A percentile compares a stretch with the other conserved stretches of the same genome.
Evolutionary conservation across 2,888 invertebrate genomes (phyloP).

Genomic region (Gnatocerus cornutus): DNA sequence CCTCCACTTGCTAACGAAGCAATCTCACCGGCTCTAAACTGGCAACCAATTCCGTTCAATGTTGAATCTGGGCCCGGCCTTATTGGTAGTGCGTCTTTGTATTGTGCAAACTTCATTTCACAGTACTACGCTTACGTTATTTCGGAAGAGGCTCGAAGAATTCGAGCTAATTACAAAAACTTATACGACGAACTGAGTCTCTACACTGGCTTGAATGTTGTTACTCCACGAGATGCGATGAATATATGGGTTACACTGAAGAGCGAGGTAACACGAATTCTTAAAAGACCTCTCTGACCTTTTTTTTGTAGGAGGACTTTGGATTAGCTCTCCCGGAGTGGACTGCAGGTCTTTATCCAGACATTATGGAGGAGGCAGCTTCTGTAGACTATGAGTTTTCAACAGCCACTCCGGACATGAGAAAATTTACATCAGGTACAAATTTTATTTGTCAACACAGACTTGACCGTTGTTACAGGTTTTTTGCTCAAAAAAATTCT

Average conservation of each 20-base stretch:
- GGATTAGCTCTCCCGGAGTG: constrained; percentile 69
- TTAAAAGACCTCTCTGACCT: not conserved
- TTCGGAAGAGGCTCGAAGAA: constrained; percentile 24
- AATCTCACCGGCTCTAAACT: constrained; percentile 72
- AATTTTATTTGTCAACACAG: not conserved
- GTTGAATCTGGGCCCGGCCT: constrained; percentile 52
- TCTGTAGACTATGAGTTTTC: constrained; percentile 66
- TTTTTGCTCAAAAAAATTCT: constrained; percentile 64
- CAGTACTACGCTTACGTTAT: constrained; percentile 14
- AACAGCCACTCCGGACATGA: constrained; percentile 59
- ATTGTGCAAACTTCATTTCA: constrained; percentile 52
- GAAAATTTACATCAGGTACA: constrained; percentile 52
- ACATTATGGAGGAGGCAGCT: constrained; percentile 64
- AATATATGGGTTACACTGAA: constrained; percentile 38
- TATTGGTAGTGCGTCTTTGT: constrained; percentile 47
- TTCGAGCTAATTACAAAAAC: constrained; percentile 52
- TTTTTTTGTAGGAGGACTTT: constrained; percentile 59
- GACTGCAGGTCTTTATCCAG: constrained; percentile 66
- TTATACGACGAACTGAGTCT: constrained; percentile 53
- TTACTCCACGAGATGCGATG: constrained; percentile 12
- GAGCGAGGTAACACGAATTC: constrained; percentile 49
- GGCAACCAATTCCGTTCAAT: constrained; percentile 64
- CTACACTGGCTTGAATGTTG: constrained; percentile 3
- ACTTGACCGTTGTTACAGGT: constrained; percentile 35
- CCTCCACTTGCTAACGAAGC: constrained; percentile 73